Evolutionary conservation across 2,113 vertebrate genomes (phyloP).

Genomic region (Dipodomys stephensi): DNA sequence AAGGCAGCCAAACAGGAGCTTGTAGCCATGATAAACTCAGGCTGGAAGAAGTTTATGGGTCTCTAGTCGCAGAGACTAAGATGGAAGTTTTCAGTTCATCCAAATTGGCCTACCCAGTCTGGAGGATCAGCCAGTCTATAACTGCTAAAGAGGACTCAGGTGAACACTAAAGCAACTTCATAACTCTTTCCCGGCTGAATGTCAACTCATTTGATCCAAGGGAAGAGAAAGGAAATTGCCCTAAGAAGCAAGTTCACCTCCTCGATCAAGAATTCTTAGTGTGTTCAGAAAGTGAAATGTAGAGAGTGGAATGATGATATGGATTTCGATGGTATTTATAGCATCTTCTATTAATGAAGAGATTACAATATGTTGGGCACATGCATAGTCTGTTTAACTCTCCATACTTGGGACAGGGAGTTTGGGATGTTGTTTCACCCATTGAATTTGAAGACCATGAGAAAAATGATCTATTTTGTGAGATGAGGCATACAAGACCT

Average conservation of each 20-base stretch:
- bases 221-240: not conserved
- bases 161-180: not conserved
- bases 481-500: too few species aligned
- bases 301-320: not conserved
- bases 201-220: not conserved
- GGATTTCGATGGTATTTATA: not conserved
- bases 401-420: not conserved
- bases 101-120: not conserved
- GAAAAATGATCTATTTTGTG: too few species aligned
- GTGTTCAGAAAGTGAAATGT: not conserved
- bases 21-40: slow-evolving; percentile 66
- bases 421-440: not conserved
- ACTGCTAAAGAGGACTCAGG: not conserved
- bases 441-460: not conserved
- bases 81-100: not conserved
- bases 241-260: not conserved
- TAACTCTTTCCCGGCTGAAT: slow-evolving; percentile 10
- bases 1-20: slow-evolving; percentile 9
- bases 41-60: slow-evolving; percentile 24
- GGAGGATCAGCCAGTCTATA: not conserved
- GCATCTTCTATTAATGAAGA: not conserved
- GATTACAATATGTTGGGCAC: not conserved
- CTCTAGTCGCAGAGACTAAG: not conserved
- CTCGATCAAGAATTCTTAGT: slow-evolving; percentile 8
- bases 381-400: not conserved